phyloP scores from a whole-genome alignment of 64 coral and sea anemone genomes.

The Montipora foliosa region DNA sequence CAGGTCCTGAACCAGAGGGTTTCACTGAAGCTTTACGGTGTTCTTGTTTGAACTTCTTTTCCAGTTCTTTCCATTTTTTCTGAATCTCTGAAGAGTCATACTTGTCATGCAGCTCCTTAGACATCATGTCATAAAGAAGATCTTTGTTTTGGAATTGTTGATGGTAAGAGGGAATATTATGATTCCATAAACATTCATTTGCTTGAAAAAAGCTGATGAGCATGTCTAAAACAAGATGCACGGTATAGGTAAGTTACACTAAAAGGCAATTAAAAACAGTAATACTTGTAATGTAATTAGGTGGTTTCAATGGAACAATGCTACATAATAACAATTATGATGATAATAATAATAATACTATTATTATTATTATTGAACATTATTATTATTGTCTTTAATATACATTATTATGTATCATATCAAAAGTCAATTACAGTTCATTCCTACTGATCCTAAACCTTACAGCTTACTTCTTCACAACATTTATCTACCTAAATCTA shows the following conservation, averaged over 20 bases:
- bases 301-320: background rate
- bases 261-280: background rate
- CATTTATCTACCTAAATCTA: background rate
- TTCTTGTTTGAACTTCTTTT: no score
- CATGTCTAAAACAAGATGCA: background rate
- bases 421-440: background rate
- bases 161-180: no score
- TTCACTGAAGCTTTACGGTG: no score
- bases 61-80: no score
- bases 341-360: background rate
- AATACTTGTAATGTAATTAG: background rate
- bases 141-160: constrained; percentile 29
- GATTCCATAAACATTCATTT: no score
- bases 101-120: background rate
- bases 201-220: no score
- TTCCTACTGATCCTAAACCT: background rate
- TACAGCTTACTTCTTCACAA: background rate
- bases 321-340: background rate
- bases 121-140: constrained; percentile 31
- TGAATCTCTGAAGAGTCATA: no score
- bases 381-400: background rate
- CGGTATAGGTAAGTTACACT: background rate
- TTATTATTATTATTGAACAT: background rate
- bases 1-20: no score
- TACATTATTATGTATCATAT: background rate